phyloP scores from a whole-genome alignment of 2,888 invertebrate genomes.

The Pterostichus madidus region DNA sequence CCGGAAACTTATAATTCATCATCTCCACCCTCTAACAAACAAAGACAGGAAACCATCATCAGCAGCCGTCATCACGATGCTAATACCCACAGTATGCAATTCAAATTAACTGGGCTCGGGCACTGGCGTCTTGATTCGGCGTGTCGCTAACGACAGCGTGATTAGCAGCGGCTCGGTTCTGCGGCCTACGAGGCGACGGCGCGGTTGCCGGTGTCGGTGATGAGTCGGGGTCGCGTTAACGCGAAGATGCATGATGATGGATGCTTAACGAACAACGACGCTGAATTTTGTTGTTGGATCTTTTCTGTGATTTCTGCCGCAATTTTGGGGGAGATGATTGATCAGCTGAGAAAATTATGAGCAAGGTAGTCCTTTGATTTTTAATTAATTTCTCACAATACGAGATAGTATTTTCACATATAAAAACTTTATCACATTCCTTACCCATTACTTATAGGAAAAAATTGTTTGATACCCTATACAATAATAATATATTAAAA shows the following conservation, averaged over 20 bases:
- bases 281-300: conserved; percentile 11
- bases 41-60: conserved; percentile 15
- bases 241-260: conserved; percentile 70
- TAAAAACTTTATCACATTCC: too few relatives aligned
- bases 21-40: not conserved
- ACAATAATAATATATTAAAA: too few relatives aligned
- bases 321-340: conserved; percentile 8
- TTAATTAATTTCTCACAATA: too few relatives aligned
- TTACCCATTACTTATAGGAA: too few relatives aligned
- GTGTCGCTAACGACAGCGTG: conserved; percentile 58
- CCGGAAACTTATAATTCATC: not conserved
- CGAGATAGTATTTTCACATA: too few relatives aligned
- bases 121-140: conserved; percentile 49
- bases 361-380: too few relatives aligned
- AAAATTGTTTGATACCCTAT: too few relatives aligned
- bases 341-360: not conserved
- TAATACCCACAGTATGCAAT: conserved; percentile 75
- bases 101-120: conserved; percentile 72
- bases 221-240: conserved; percentile 68
- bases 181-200: conserved; percentile 9
- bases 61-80: conserved; percentile 72
- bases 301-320: not conserved
- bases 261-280: conserved; percentile 63
- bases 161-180: conserved; percentile 10
- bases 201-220: conserved; percentile 38